Evolutionary conservation across 37 sponge, comb jelly and placozoan species (phyloP).

Genomic region (Halisarca cf. caerulea): DNA sequence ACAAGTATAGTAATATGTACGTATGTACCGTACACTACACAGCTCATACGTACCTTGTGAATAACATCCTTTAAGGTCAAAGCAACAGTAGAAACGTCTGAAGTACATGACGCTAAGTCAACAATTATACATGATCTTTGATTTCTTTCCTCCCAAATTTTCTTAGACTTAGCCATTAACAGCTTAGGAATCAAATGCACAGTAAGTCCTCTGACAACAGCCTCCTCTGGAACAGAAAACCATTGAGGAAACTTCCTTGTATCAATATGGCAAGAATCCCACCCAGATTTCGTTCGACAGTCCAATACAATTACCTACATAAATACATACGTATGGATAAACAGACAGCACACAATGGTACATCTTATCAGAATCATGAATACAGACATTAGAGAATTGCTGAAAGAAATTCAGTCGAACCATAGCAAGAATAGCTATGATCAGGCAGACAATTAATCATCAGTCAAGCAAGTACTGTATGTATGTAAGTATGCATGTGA

Average conservation of each 20-base stretch:
- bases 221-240: constrained; percentile 70
- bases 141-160: constrained; percentile 51
- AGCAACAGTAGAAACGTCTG: not conserved
- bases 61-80: constrained; percentile 47
- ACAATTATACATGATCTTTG: constrained; percentile 36
- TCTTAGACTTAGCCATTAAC: constrained; percentile 8
- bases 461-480: too few relatives aligned
- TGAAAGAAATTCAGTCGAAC: not conserved
- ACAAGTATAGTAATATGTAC: not conserved
- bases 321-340: too few relatives aligned
- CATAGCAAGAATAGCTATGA: too few relatives aligned
- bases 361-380: too few relatives aligned
- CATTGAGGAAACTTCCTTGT: constrained; percentile 63
- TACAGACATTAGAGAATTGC: not conserved
- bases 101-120: constrained; percentile 27
- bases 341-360: too few relatives aligned
- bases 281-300: constrained; percentile 52
- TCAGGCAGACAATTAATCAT: too few relatives aligned
- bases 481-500: too few relatives aligned
- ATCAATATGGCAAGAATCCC: constrained; percentile 51
- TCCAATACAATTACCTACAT: constrained; percentile 56
- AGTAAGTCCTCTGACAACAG: constrained; percentile 44
- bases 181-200: constrained; percentile 19
- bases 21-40: not conserved
- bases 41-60: constrained; percentile 33